phyloP scores from a whole-genome alignment of 2,113 vertebrate species.

The Laterallus jamaicensis region DNA sequence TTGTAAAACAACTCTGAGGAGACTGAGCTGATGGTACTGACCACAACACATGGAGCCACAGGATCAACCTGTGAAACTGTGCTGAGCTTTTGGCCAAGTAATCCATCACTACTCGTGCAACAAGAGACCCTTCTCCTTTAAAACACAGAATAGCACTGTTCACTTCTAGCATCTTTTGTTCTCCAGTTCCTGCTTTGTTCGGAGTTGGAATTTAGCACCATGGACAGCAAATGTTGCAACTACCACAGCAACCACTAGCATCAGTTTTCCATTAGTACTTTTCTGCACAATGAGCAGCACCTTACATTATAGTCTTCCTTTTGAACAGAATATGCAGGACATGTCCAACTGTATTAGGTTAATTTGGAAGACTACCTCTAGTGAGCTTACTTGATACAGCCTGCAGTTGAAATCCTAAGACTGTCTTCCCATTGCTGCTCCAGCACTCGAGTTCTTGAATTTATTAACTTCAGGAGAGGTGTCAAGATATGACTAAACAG shows the following conservation, averaged over 20 bases:
- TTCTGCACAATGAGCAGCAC: fast-evolving
- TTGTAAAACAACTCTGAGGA: neutral
- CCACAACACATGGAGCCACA: neutral
- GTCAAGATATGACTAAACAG: neutral
- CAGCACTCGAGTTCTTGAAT: neutral
- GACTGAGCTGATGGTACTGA: neutral
- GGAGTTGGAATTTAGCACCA: neutral
- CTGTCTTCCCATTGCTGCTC: neutral
- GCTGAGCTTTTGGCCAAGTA: neutral
- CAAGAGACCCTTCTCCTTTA: neutral
- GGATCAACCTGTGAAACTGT: neutral
- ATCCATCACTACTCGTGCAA: neutral
- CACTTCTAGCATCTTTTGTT: neutral
- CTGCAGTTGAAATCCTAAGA: neutral
- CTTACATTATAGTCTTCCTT: neutral
- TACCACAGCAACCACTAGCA: neutral
- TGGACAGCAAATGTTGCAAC: neutral
- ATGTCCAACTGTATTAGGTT: neutral
- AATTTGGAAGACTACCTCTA: neutral
- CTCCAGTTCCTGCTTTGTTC: neutral
- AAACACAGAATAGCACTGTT: neutral
- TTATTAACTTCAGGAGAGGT: neutral
- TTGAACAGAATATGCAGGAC: neutral
- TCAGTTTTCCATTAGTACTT: neutral
- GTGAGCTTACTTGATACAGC: neutral